phyloP scores from a whole-genome alignment of 2,113 vertebrate genomes.

The Alces alces region DNA sequence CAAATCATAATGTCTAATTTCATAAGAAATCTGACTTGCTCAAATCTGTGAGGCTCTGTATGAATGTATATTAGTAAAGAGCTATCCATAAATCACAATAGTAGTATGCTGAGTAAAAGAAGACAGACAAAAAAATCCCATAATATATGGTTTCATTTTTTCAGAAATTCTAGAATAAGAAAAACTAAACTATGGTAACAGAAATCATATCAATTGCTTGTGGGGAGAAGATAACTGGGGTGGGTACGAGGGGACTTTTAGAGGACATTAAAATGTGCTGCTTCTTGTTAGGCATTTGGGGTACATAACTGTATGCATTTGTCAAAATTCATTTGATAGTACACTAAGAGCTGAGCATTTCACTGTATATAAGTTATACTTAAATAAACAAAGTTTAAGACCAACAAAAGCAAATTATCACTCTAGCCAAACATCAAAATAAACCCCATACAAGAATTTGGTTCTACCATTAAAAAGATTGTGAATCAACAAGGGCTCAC shows the following conservation, averaged over 20 bases:
- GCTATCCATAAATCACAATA: neutral
- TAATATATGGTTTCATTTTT: neutral
- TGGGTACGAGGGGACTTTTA: neutral
- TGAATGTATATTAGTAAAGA: neutral
- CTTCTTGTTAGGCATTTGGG: neutral
- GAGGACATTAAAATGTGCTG: neutral
- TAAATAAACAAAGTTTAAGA: neutral
- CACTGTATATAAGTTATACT: neutral
- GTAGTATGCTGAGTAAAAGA: neutral
- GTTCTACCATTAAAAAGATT: neutral
- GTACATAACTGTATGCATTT: neutral
- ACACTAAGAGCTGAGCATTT: neutral
- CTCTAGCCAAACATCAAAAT: neutral
- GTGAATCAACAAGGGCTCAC: neutral
- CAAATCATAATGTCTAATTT: neutral
- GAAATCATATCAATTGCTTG: neutral
- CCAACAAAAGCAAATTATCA: neutral
- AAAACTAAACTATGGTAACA: neutral
- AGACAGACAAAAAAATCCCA: neutral
- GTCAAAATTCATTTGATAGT: neutral
- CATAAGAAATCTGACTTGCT: slow-evolving; percentile 21
- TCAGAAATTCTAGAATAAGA: neutral
- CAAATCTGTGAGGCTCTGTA: neutral
- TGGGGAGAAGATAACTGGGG: neutral
- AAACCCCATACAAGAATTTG: neutral